Base-by-base conservation (phyloP, 2,797 vertebrate genomes). In the Chaenodraco wilsoni region DNA sequence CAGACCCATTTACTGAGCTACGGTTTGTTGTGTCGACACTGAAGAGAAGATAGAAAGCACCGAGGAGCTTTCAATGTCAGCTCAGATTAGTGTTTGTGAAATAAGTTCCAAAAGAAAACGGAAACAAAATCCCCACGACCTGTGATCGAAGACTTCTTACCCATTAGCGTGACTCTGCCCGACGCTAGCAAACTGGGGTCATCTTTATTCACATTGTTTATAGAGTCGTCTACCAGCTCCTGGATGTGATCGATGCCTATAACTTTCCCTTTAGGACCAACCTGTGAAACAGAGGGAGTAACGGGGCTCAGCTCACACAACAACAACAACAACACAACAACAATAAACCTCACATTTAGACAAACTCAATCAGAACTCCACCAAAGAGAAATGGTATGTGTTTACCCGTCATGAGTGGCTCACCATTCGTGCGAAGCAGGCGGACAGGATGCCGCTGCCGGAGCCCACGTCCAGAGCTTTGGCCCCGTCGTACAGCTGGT, bases 201-300 rank as follows among this genome's bases (percentile, higher is more conserved):
- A 0, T 99, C 97, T 92, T 99, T 99, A 95, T 95, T 97, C 87
- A 99, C 96, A 56, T 99, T 99, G 91, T 89, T 97, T 94, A 97
- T 83, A 48, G 98, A 97, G 77, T 99, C 98, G 33, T 99, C 98
- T 91, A 99, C 97, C 91, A 99, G 94, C 88, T 99, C 98, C 92
- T 99, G 96, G 93, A 99, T 99, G 92, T 99, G 98, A 92, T 99
- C 98, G 74, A 99, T 99, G 92, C 98, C 98, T 93, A 99, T 95
- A 88, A 99, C 98, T 94, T 95, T 96, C 88, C 98, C 98, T 93
- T 92, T 97, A 79, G 95, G 81, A 72, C 98, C 98, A 89, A 99
- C 97, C 98, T 99, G 91, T 41, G 69, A 83, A 65, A 54, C 54
- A 58, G 37, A 65, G 64, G 46, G 58, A 44, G 13, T 17, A 45